phyloP scores from a whole-genome alignment of 30 jellyfish, hydroid and myxozoan genomes.

The Cassiopea xamachana region DNA sequence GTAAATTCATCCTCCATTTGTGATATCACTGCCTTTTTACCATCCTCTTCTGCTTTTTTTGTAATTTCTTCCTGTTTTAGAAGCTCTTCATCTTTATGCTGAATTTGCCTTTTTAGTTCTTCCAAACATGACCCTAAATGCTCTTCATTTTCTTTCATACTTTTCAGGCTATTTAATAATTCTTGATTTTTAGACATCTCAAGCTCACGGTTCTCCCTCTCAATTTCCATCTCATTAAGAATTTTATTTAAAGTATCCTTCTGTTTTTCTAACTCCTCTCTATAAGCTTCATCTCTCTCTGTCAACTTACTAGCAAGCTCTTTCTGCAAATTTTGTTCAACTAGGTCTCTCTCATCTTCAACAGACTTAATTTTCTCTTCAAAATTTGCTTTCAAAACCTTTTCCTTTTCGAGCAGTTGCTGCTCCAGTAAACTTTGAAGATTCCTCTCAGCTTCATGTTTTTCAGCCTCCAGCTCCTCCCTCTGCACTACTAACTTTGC shows the following conservation, averaged over 20 bases:
- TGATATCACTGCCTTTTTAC: constrained; percentile 80
- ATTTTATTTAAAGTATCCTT: constrained; percentile 54
- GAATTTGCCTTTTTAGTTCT: constrained; percentile 82
- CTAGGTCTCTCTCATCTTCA: constrained; percentile 67
- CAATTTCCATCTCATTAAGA: constrained; percentile 72
- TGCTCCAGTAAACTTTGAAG: constrained; percentile 68
- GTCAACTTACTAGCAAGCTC: constrained; percentile 71
- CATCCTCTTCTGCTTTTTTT: constrained; percentile 81
- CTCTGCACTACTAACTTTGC: constrained; percentile 72
- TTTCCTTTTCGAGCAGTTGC: constrained; percentile 82
- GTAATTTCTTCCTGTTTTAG: constrained; percentile 77
- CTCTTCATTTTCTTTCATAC: constrained; percentile 88
- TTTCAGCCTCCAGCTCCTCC: constrained; percentile 70
- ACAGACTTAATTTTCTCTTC: constrained; percentile 73
- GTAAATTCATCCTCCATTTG: constrained; percentile 98
- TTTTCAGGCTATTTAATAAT: constrained; percentile 70
- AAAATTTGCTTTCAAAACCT: constrained; percentile 57
- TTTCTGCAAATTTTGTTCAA: constrained; percentile 80
- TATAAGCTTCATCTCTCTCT: constrained; percentile 82
- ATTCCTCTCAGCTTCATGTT: constrained; percentile 72
- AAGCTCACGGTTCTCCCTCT: constrained; percentile 55
- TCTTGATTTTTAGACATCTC: constrained; percentile 77
- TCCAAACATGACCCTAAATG: constrained; percentile 81
- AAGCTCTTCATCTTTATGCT: constrained; percentile 75
- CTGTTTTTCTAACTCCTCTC: constrained; percentile 86